Conservation (phyloP, 2,888 invertebrate genomes). For the Serripes groenlandicus region DNA sequence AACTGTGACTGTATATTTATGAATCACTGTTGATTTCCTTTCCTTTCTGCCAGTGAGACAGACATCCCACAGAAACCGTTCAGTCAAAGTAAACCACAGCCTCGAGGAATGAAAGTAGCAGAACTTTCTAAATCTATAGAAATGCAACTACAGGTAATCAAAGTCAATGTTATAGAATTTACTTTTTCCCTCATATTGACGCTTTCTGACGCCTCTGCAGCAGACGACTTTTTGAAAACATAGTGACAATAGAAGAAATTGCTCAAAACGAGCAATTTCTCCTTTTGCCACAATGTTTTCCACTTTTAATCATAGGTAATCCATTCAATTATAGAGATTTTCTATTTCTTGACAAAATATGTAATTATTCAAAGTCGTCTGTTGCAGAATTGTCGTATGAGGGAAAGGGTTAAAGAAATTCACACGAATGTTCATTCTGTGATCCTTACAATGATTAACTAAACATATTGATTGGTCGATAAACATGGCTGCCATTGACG, state of each 20-base stretch:
- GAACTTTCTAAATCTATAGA: constrained; percentile 75
- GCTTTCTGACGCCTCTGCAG: neutral
- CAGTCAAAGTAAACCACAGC: constrained; percentile 25
- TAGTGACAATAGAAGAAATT: neutral
- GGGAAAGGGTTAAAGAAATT: too few relatives aligned
- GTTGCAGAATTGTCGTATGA: too few relatives aligned
- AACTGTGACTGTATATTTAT: too few relatives aligned
- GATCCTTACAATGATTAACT: too few relatives aligned
- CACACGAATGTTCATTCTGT: too few relatives aligned
- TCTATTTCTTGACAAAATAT: too few relatives aligned
- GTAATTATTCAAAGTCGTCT: too few relatives aligned
- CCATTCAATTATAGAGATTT: too few relatives aligned
- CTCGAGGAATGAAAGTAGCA: constrained; percentile 74
- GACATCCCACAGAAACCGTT: constrained; percentile 33
- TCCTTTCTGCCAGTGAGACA: constrained; percentile 63
- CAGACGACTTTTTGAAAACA: neutral
- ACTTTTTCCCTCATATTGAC: neutral
- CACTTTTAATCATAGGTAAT: too few relatives aligned
- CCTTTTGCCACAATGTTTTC: neutral
- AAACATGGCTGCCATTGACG: too few relatives aligned
- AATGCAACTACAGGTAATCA: constrained; percentile 72
- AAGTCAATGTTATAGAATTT: neutral
- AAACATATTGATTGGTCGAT: too few relatives aligned
- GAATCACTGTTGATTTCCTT: too few relatives aligned
- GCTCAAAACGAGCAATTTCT: neutral